Percentiles rank a stretch among this genome's conserved stretches.
Evolutionary conservation across 2,888 invertebrate genomes (phyloP).

Genomic region (Smittia sp.): DNA sequence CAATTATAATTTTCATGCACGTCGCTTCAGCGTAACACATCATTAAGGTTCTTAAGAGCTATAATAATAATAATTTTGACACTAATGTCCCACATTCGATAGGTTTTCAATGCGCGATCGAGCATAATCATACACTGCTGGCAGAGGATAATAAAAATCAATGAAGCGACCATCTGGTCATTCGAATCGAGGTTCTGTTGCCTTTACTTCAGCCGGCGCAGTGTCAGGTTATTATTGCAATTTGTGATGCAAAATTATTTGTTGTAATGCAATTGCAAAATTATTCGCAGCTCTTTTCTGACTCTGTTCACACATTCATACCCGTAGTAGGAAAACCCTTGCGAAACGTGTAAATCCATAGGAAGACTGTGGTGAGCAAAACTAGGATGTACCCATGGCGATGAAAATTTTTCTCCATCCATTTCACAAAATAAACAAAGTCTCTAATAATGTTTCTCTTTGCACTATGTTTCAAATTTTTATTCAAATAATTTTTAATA

Average conservation of each 20-base stretch:
- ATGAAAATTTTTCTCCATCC: slow-evolving; percentile 73
- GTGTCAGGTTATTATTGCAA: not conserved
- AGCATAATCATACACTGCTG: slow-evolving; percentile 25
- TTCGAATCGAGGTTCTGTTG: not conserved
- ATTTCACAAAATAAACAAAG: slow-evolving; percentile 49
- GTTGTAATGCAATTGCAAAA: not conserved
- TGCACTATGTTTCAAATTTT: not conserved
- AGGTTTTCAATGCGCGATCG: slow-evolving; percentile 22
- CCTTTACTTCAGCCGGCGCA: not conserved
- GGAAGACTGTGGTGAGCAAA: slow-evolving; percentile 69
- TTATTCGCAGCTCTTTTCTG: not conserved
- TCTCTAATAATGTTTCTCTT: too few relatives aligned
- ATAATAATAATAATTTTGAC: slow-evolving; percentile 36
- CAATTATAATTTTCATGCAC: slow-evolving; percentile 35
- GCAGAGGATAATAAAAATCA: not conserved
- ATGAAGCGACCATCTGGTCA: not conserved
- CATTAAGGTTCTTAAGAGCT: slow-evolving; percentile 35
- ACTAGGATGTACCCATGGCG: slow-evolving; percentile 63
- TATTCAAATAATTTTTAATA: too few relatives aligned
- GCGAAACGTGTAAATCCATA: slow-evolving; percentile 76
- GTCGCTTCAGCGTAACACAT: slow-evolving; percentile 33
- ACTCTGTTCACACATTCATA: slow-evolving; percentile 47
- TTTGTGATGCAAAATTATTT: not conserved
- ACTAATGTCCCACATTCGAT: slow-evolving; percentile 32
- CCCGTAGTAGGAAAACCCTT: slow-evolving; percentile 83